These are phyloP conservation scores for Origma solitaria DNA, from an alignment of 2,113 vertebrate genomes.

Conservation along the genomic window DNA sequence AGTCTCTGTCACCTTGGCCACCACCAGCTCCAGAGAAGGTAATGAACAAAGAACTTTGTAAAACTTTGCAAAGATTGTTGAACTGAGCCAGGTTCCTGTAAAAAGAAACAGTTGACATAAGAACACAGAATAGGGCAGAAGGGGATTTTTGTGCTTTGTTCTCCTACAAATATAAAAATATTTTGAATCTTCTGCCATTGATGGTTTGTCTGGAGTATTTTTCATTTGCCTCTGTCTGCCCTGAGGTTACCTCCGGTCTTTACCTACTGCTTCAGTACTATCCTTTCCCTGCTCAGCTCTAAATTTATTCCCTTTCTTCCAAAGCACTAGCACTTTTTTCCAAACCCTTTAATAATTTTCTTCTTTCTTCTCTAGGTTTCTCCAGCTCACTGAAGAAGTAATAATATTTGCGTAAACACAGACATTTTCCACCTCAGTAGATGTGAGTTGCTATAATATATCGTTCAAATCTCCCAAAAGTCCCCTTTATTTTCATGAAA, in stretches of 20 bases:
- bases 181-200: background rate
- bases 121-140: background rate
- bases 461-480: rapidly evolving
- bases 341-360: background rate
- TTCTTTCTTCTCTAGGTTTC: background rate
- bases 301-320: background rate
- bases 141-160: background rate
- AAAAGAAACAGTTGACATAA: background rate
- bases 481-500: background rate
- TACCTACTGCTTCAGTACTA: background rate
- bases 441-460: background rate
- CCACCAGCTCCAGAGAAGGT: background rate
- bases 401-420: background rate
- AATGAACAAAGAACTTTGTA: rapidly evolving
- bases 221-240: background rate
- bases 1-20: background rate
- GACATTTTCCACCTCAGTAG: background rate
- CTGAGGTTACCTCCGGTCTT: background rate
- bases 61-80: background rate
- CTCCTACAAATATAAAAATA: background rate
- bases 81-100: background rate
- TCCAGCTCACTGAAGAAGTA: background rate
- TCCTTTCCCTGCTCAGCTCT: background rate
- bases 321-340: background rate
- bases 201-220: background rate